Evolutionary conservation across 2,888 invertebrate genomes (phyloP), one percentile per base, ranked within the genome.

Genomic region (Osmoderma eremita): DNA sequence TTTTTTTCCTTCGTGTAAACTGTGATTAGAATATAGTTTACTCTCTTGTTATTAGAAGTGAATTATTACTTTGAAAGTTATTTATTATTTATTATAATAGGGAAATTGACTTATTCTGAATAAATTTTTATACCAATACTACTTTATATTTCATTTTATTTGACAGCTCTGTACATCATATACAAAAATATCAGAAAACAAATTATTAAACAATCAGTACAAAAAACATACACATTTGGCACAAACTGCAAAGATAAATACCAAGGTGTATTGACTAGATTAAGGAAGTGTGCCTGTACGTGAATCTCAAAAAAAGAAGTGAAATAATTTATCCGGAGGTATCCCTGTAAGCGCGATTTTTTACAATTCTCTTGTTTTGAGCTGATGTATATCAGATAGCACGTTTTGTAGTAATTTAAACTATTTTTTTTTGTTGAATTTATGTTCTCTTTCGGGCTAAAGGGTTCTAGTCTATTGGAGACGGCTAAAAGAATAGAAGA

Each of bases 151-250:
- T 12, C 4, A 6, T 51, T 51, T n/a, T 8, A 53, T 50, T 50
- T 22, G 1, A 30, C 10, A 30, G 30, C 15, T 50, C 5, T 50
- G 13, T 50, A n/a, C 50, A 13, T 24, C 10, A 30, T 24, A 24
- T 24, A 42, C 12, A 30, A 36, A 36, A 53, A 30, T 4, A 30
- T 30, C n/a, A 38, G n/a, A 53, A 2, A 17, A 50, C n/a, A 24
- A 50, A 58, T 45, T 30, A n/a, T 24, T 58, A 58, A 45, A 24
- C 15, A 58, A 41, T 56, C 22, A 18, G 10, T 58, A 42, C 8
- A 58, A 45, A 45, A 58, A 30, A 58, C 45, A 58, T 54, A 5
- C 45, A 58, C 58, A 58, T 58, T 58, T 58, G 58, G 58, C 58
- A 58, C 58, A 58, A 45, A 30, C n/a, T 20, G 12, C 18, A 22